Conservation (phyloP, 2,888 invertebrate genomes). For the Sarcophaga caerulescens region DNA sequence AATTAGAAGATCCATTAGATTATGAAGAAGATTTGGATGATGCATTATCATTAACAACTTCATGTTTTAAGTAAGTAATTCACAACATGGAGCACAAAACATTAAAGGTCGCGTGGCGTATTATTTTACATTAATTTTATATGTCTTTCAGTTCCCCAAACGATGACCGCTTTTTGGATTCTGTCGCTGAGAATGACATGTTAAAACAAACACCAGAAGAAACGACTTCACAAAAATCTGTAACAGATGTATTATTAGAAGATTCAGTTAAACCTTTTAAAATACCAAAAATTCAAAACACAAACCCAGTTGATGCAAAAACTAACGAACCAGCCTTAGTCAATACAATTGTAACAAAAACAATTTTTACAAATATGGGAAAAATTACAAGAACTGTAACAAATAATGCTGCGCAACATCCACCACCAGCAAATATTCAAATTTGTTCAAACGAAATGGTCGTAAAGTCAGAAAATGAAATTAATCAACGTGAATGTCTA, state of each 20-base stretch:
- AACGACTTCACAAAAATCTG: not conserved
- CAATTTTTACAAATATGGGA: slow-evolving; percentile 29
- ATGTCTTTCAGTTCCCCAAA: slow-evolving; percentile 68
- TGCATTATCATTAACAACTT: slow-evolving; percentile 71
- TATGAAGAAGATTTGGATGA: slow-evolving; percentile 71
- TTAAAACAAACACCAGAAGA: not conserved
- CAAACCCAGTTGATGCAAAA: slow-evolving; percentile 1
- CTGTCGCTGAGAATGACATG: slow-evolving; percentile 18
- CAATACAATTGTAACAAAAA: not conserved
- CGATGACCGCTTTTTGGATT: slow-evolving; percentile 70
- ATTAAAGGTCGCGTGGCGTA: no score
- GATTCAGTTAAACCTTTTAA: slow-evolving; percentile 57
- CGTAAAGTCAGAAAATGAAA: no score
- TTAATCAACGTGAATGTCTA: not conserved
- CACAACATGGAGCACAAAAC: not conserved
- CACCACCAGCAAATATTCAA: not conserved
- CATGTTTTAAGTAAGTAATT: slow-evolving; percentile 72
- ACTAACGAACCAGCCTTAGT: slow-evolving; percentile 10
- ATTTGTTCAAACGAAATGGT: not conserved
- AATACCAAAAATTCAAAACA: slow-evolving; percentile 65
- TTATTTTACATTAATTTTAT: not conserved
- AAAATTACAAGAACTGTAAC: slow-evolving; percentile 65
- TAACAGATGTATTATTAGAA: not conserved
- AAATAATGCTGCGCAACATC: slow-evolving; percentile 53
- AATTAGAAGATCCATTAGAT: slow-evolving; percentile 70